Conservation (phyloP, 2,113 vertebrate species). For the Athene noctua region DNA sequence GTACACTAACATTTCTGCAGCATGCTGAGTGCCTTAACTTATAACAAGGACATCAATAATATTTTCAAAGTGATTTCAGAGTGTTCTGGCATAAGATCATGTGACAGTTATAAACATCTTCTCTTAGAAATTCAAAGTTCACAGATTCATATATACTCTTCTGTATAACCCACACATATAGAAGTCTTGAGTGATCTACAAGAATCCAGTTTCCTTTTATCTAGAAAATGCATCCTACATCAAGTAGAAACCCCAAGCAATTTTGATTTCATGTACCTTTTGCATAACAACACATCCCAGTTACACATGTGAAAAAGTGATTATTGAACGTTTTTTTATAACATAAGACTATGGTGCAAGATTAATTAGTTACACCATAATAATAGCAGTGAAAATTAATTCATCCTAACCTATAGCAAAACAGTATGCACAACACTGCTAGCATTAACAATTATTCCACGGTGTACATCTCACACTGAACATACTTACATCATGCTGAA, state of each 20-base stretch:
- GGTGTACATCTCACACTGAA: not conserved
- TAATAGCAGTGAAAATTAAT: conserved; percentile 42
- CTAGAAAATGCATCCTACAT: not conserved
- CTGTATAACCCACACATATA: accelerated
- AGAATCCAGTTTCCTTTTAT: not conserved
- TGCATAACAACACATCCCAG: not conserved
- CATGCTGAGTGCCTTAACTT: not conserved
- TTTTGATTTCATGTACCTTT: not conserved
- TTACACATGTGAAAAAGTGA: not conserved
- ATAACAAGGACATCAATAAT: not conserved
- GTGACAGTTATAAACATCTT: not conserved
- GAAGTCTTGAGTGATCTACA: not conserved
- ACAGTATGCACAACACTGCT: not conserved
- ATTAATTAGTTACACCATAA: conserved; percentile 25
- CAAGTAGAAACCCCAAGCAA: not conserved
- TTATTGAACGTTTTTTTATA: conserved; percentile 1
- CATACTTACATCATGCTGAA: not conserved
- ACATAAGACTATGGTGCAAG: not conserved
- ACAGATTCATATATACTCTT: not conserved
- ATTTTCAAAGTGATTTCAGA: not conserved
- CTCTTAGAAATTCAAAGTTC: not conserved
- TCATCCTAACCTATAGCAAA: conserved; percentile 8
- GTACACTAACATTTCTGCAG: not conserved
- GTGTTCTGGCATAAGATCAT: not conserved
- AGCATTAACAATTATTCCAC: not conserved